Evolutionary conservation across 2,797 vertebrate species (phyloP), one percentile per base, ranked within the genome.

Genomic region (Gorsachius magnificus): DNA sequence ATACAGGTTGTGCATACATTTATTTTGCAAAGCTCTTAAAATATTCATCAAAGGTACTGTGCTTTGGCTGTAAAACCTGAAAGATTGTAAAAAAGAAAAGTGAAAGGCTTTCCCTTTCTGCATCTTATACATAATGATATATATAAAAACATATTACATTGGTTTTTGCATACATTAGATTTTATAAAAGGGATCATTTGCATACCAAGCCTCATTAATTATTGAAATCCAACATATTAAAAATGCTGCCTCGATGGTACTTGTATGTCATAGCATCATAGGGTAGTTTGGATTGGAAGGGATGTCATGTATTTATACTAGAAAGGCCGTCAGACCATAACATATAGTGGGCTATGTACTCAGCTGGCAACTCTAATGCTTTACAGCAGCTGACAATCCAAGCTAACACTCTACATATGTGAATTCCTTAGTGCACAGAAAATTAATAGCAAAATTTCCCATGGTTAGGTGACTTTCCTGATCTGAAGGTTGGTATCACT

Each of bases 11-110:
- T 72, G 15, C 17, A 51, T 21, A 26, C 4, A 8, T 68, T 79
- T 61, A 48, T 57, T 92, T 90, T 94, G 53, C 13, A 87, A 96
- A 89, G 10, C 14, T 80, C 22, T 86, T 93, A 81, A 92, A 88
- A 78, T 63, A 36, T 61, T 83, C 24, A 70, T 8, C 8, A 35
- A 43, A 45, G 33, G 65, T 87, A 68, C 15, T 38, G 13, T 50
- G 3, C 20, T 66, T 76, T 71, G 50, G 3, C 13, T 46, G 58
- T 76, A 78, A 81, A 83, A 13, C 15, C 11, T 46, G 19, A 76
- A 90, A 66, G 3, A 10, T 2, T 43, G 13, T 63, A 10, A 45
- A 56, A 69, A 83, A 45, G 16, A 45, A 51, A 78, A 60, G 4
- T 38, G 8, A 76, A 71, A 68, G 20, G 1, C 5, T 70, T 58